These are phyloP conservation scores for Drosophila pseudotalamancana DNA, from an alignment of 2,888 invertebrate genomes.

Conservation along the genomic window DNA sequence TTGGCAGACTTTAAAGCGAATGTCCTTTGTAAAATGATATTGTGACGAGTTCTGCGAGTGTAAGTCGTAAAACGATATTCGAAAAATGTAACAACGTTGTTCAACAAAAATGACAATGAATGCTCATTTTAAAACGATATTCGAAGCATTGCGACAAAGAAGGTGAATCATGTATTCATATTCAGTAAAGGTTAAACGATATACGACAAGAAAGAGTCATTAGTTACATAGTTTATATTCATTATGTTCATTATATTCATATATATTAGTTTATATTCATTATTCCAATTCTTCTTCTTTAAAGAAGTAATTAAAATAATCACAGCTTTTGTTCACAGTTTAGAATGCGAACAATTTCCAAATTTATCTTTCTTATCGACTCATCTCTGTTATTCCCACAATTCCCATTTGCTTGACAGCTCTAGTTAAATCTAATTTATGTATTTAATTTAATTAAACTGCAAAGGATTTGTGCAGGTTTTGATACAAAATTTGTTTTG, in stretches of 20 bases:
- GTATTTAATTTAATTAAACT: constrained; percentile 46
- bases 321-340: background rate
- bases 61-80: background rate
- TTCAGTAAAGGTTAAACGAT: too few species aligned
- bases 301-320: background rate
- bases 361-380: background rate
- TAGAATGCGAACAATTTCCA: background rate
- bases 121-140: too few species aligned
- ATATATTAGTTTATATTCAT: too few species aligned
- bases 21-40: background rate
- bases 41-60: background rate
- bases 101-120: background rate
- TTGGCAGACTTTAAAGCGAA: background rate
- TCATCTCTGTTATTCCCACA: background rate
- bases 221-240: too few species aligned
- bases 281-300: too few species aligned
- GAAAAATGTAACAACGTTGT: background rate
- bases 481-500: constrained; percentile 16
- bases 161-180: too few species aligned
- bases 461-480: constrained; percentile 28
- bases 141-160: too few species aligned
- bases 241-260: too few species aligned
- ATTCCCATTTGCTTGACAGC: constrained; percentile 7
- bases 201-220: too few species aligned
- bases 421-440: constrained; percentile 36